Evolutionary conservation across 2,797 vertebrate species (phyloP), one percentile per base, ranked within the genome.

Genomic region (Enteromius afrohamiltoni): DNA sequence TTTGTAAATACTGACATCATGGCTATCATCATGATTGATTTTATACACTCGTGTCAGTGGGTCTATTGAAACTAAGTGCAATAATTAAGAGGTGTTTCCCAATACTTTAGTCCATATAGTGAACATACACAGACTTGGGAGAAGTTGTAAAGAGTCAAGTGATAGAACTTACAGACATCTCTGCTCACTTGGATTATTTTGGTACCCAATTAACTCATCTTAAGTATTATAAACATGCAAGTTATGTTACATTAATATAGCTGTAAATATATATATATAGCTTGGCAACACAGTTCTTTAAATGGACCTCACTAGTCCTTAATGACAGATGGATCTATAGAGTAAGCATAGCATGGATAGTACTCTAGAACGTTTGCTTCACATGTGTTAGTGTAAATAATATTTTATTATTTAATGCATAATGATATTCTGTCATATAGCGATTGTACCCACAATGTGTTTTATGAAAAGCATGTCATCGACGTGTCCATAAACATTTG

Each of bases 181-280:
- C 31, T 19, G 42, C 6, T 49, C 40, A 49, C 40, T 3, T 53
- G 3, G 60, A 16, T 68, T 53, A 76, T 83, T 76, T 45, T 68
- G 19, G 34, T 67, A 29, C 34, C 29, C n/a, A 31, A 31, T 79
- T 31, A 82, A 51, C 58, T 42, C 17, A 31, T 60, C 67, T 31
- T 26, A 65, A 82, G 45, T 55, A 67, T 82, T 75, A 42, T 82
- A 82, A 82, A 55, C 71, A 82, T 67, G 47, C 73, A 76, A 76
- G 71, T 55, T 67, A 53, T 29, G 29, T 51, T 74, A 74, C 14
- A 23, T 76, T 42, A 53, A 68, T 55, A 29, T 68, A 55, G 17
- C n/a, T 76, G 26, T 64, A 29, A 7, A 49, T 16, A 73, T 62
- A 34, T 80, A 80, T 60, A 80, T 65, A 82, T 53, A 82, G 71